phyloP scores from a whole-genome alignment of 2,797 vertebrate genomes.

The Onychomys arenicola region DNA sequence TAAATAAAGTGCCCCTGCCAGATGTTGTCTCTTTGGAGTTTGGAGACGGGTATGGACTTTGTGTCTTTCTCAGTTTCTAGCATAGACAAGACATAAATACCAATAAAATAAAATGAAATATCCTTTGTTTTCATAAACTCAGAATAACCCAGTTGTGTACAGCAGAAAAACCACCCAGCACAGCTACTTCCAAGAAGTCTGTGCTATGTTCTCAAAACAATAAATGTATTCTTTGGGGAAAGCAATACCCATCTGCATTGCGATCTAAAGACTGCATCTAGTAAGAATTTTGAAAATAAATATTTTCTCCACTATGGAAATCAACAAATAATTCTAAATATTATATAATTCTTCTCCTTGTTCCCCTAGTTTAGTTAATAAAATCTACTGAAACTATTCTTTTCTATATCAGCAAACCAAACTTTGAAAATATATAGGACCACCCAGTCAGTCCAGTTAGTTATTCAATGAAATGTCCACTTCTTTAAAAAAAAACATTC shows the following conservation, averaged over 20 bases:
- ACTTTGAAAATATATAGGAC: conserved; percentile 40
- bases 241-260: conserved; percentile 9
- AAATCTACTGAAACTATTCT: conserved; percentile 22
- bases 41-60: conserved; percentile 32
- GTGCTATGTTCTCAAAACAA: conserved; percentile 60
- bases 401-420: conserved; percentile 42
- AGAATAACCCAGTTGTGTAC: conserved; percentile 27
- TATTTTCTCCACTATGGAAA: conserved; percentile 35
- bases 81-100: conserved; percentile 35
- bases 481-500: neutral
- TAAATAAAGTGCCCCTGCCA: conserved; percentile 31
- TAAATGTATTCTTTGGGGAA: neutral
- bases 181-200: conserved; percentile 35
- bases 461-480: neutral
- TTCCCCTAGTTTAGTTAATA: neutral
- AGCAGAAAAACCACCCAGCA: conserved; percentile 23
- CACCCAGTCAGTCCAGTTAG: conserved; percentile 17
- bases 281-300: conserved; percentile 44
- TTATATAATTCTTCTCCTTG: conserved; percentile 18
- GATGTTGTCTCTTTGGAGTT: conserved; percentile 17
- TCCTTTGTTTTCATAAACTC: conserved; percentile 56
- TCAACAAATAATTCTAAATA: conserved; percentile 44
- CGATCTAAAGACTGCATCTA: neutral
- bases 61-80: conserved; percentile 49
- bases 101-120: conserved; percentile 57